Percentiles rank a stretch among this genome's conserved stretches.
phyloP scores from a whole-genome alignment of 2,113 vertebrate genomes.

The Mola mola region DNA sequence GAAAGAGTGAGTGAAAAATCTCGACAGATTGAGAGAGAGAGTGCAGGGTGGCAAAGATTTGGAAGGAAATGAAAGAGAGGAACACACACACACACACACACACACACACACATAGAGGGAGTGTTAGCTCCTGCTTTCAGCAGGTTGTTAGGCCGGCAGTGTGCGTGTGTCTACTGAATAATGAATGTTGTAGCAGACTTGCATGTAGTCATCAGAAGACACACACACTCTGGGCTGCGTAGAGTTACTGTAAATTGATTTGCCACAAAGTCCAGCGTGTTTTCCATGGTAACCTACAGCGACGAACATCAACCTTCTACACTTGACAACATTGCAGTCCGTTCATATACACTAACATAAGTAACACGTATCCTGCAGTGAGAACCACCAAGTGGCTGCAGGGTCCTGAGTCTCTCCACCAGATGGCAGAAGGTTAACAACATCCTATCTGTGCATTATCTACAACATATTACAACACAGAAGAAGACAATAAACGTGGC shows the following conservation, averaged over 20 bases:
- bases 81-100: slow-evolving; percentile 9
- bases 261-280: too few relatives aligned
- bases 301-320: too few relatives aligned
- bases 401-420: too few relatives aligned
- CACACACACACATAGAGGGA: slow-evolving; percentile 38
- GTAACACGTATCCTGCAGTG: too few relatives aligned
- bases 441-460: too few relatives aligned
- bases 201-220: slow-evolving; percentile 22
- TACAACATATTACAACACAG: too few relatives aligned
- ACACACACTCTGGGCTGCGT: slow-evolving; percentile 8
- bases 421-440: too few relatives aligned
- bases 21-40: slow-evolving; percentile 7
- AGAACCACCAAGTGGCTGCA: too few relatives aligned
- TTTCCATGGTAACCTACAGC: too few relatives aligned
- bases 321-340: too few relatives aligned
- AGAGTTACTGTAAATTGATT: slow-evolving; percentile 23
- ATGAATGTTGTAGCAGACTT: slow-evolving; percentile 64
- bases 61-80: slow-evolving; percentile 11
- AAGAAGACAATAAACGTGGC: too few relatives aligned
- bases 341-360: too few relatives aligned
- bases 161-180: slow-evolving; percentile 75
- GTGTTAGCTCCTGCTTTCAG: slow-evolving; percentile 64
- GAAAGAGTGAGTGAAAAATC: not conserved
- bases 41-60: slow-evolving; percentile 21
- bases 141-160: slow-evolving; percentile 71